Percentiles rank a stretch among this genome's conserved stretches.
Conservation (phyloP, 2,113 vertebrate species). For the Melierax canorus region DNA sequence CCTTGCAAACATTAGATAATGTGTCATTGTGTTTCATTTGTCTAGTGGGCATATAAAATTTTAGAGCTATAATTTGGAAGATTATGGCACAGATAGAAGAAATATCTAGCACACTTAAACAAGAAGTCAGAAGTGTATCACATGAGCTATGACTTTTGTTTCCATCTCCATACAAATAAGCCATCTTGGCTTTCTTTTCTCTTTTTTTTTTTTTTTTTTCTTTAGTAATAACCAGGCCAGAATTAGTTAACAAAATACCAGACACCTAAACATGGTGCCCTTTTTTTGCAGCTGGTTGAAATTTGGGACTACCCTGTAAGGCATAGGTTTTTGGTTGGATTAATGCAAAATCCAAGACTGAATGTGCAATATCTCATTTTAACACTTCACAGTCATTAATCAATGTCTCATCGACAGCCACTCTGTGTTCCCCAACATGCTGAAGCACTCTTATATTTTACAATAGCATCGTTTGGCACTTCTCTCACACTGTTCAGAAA, state of each 20-base stretch:
- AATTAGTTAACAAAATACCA: neutral
- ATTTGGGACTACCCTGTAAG: neutral
- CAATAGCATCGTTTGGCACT: neutral
- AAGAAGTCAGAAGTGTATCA: neutral
- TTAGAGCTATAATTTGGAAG: neutral
- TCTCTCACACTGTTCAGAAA: constrained; percentile 30
- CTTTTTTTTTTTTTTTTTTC: neutral
- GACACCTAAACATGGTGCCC: neutral
- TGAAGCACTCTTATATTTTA: constrained; percentile 4
- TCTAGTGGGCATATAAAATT: neutral
- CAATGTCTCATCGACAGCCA: neutral
- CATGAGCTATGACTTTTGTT: neutral
- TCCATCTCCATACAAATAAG: neutral
- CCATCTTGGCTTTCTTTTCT: neutral
- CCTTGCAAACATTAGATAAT: neutral
- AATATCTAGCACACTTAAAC: neutral
- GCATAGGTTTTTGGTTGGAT: neutral
- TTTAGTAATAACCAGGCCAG: neutral
- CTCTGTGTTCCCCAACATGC: neutral
- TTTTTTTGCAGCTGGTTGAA: neutral
- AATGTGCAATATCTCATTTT: neutral
- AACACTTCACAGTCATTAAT: constrained; percentile 10
- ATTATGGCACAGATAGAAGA: neutral
- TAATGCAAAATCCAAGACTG: neutral
- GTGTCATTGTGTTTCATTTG: neutral